Conservation (phyloP, 2,113 vertebrate species). For the Perognathus longimembris region DNA sequence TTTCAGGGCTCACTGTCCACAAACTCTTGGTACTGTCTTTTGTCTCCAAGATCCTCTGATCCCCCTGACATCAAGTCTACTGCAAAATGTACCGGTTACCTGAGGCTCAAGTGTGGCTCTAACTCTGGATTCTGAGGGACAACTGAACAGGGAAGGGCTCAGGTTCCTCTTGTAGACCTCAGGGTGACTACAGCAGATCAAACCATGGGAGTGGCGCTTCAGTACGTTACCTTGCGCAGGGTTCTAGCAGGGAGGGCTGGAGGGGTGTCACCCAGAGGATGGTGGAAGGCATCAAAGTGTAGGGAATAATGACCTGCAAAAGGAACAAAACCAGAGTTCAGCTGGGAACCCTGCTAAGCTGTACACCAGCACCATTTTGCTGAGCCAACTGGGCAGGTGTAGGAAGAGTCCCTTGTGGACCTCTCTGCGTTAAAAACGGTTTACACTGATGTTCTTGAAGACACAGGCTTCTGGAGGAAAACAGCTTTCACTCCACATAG, state of each 20-base stretch:
- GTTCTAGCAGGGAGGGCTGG: slow-evolving; percentile 95
- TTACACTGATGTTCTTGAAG: slow-evolving; percentile 23
- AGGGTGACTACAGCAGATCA: slow-evolving; percentile 7
- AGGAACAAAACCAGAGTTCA: slow-evolving; percentile 77
- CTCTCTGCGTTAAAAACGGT: neutral
- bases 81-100: neutral
- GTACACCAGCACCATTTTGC: neutral
- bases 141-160: neutral
- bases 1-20: neutral
- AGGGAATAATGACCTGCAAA: slow-evolving; percentile 95
- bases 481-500: neutral
- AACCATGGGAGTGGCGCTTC: neutral
- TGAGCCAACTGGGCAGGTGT: neutral
- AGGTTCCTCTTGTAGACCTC: neutral
- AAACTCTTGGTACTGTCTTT: neutral
- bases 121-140: neutral
- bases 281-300: slow-evolving; percentile 97
- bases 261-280: slow-evolving; percentile 93
- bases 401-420: neutral
- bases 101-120: slow-evolving; percentile 9
- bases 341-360: neutral
- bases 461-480: slow-evolving; percentile 27
- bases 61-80: neutral
- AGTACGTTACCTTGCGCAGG: slow-evolving; percentile 92
- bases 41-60: slow-evolving; percentile 19